A percentile compares a stretch with the other conserved stretches of the same genome.
phyloP scores from a whole-genome alignment of 2,797 vertebrate species.

The Tapera naevia region DNA sequence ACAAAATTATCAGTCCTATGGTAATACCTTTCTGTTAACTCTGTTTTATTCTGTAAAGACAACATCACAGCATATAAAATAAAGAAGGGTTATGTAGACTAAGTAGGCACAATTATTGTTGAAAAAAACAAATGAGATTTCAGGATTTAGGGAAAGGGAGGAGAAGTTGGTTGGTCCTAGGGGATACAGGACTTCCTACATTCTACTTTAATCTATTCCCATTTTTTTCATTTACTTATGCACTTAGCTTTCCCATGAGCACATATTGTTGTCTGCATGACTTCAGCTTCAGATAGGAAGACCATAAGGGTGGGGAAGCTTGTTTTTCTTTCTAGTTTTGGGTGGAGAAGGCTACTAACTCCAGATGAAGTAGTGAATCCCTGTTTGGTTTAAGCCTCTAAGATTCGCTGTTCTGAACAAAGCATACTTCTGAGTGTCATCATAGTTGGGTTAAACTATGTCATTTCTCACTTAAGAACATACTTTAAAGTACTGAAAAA shows the following conservation, averaged over 20 bases:
- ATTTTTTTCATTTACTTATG: not conserved
- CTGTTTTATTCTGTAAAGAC: not conserved
- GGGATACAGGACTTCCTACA: not conserved
- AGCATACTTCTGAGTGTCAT: not conserved
- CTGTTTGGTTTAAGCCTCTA: not conserved
- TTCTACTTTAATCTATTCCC: not conserved
- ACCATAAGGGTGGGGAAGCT: not conserved
- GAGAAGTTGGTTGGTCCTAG: not conserved
- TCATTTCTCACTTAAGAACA: not conserved
- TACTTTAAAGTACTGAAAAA: not conserved
- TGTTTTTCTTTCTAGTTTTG: slow-evolving; percentile 27
- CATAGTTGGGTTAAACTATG: not conserved
- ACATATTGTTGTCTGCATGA: not conserved
- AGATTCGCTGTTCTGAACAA: not conserved
- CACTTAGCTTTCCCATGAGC: not conserved
- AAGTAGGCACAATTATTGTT: not conserved
- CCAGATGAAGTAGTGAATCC: slow-evolving; percentile 5
- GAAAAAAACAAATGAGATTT: not conserved
- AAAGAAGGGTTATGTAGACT: not conserved
- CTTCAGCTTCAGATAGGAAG: not conserved
- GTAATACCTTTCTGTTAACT: not conserved
- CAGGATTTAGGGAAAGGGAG: not conserved
- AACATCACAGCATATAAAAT: not conserved
- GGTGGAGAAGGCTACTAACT: not conserved
- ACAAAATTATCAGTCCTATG: not conserved